phyloP scores from a whole-genome alignment of 1,140 invertebrate species.

The Hylyphantes graminicola region DNA sequence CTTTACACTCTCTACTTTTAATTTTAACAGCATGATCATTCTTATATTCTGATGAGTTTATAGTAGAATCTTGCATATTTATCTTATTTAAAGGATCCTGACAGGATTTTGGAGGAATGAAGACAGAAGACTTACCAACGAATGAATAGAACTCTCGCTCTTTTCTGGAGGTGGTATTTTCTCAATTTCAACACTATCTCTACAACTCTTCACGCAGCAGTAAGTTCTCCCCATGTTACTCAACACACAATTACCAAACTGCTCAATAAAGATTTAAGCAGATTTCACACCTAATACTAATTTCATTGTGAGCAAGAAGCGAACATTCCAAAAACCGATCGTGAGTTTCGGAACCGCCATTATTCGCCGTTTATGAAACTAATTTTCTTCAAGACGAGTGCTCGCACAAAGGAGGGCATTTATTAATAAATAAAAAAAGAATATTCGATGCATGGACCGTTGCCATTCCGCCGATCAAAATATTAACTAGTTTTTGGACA shows the following conservation, averaged over 20 bases:
- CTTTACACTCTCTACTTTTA: too few species aligned
- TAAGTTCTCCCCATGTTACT: conserved; percentile 11
- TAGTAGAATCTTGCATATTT: too few species aligned
- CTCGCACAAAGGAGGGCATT: background rate
- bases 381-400: background rate
- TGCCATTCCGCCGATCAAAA: background rate
- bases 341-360: background rate
- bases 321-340: background rate
- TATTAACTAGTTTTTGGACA: conserved; percentile 31
- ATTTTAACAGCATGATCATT: too few species aligned
- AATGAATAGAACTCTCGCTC: too few species aligned
- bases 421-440: too few species aligned
- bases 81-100: too few species aligned
- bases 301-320: background rate
- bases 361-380: background rate
- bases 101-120: too few species aligned
- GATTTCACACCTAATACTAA: background rate
- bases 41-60: too few species aligned
- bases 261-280: background rate
- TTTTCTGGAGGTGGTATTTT: too few species aligned
- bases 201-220: conserved; percentile 6
- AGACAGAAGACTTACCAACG: too few species aligned
- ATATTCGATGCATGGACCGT: too few species aligned
- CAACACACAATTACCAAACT: background rate
- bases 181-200: background rate